Percentiles rank a stretch among this genome's conserved stretches.
Evolutionary conservation across 2,797 vertebrate species (phyloP).

Genomic region (Rhinoraja longicauda): DNA sequence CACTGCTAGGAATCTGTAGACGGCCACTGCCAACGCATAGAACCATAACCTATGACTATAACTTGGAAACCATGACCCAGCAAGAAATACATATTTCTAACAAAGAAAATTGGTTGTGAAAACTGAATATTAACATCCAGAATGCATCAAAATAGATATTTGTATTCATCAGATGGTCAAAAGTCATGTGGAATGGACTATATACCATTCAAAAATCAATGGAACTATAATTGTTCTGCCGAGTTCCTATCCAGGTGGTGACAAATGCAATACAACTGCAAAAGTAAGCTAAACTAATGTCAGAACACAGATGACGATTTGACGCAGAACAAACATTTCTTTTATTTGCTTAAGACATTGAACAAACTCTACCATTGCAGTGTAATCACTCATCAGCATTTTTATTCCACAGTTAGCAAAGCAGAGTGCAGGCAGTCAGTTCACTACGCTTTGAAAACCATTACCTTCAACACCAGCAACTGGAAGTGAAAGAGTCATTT

Average conservation of each 20-base stretch:
- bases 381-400: neutral
- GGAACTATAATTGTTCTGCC: neutral
- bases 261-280: neutral
- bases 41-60: neutral
- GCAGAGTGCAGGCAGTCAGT: neutral
- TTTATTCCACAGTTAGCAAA: neutral
- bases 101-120: neutral
- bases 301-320: neutral
- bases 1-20: neutral
- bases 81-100: neutral
- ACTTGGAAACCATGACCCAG: neutral
- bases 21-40: neutral
- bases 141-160: neutral
- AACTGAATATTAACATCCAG: neutral
- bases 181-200: neutral
- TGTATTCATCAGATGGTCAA: neutral
- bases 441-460: neutral
- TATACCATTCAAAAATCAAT: neutral
- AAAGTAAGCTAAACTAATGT: neutral
- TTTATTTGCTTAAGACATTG: neutral
- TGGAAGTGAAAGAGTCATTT: neutral
- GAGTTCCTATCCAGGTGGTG: neutral
- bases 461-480: neutral
- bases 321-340: neutral
- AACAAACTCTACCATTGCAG: neutral